A percentile compares a stretch with the other conserved stretches of the same genome.
These are phyloP conservation scores for Solen grandis DNA, from an alignment of 1,140 invertebrate species.

Conservation along the genomic window DNA sequence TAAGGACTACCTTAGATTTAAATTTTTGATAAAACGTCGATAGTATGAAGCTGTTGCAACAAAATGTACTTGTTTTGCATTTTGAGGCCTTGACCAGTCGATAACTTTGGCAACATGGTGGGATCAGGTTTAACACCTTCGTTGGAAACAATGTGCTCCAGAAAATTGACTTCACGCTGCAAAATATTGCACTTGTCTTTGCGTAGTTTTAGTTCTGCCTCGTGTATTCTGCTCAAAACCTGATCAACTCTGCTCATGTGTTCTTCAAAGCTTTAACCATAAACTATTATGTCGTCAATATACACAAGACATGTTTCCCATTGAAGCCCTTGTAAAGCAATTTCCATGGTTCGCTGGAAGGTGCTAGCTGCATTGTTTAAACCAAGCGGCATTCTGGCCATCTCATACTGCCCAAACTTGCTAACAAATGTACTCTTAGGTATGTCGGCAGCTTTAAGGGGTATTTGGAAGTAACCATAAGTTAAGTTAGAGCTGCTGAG, in stretches of 20 bases:
- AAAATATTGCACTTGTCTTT: background rate
- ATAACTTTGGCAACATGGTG: constrained; percentile 40
- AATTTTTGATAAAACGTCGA: constrained; percentile 28
- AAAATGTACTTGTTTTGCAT: constrained; percentile 21
- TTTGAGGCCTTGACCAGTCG: constrained; percentile 5
- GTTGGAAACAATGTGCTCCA: constrained; percentile 7
- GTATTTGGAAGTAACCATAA: too few relatives aligned
- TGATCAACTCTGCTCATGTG: constrained; percentile 11
- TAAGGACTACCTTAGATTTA: constrained; percentile 16
- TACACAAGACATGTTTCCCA: constrained; percentile 22
- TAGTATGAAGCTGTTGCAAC: constrained; percentile 14
- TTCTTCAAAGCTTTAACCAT: constrained; percentile 9
- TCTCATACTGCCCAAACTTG: too few relatives aligned
- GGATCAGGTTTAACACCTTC: background rate
- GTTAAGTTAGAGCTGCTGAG: constrained; percentile 26
- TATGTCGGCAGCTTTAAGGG: too few relatives aligned
- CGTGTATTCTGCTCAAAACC: constrained; percentile 46
- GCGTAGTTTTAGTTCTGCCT: constrained; percentile 14
- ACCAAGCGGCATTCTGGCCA: too few relatives aligned
- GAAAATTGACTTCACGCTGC: too few relatives aligned
- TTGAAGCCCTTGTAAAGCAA: constrained; percentile 28
- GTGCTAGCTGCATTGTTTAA: too few relatives aligned
- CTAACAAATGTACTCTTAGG: too few relatives aligned
- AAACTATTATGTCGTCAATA: constrained; percentile 36
- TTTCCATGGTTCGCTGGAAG: constrained; percentile 10